A percentile compares a stretch with the other conserved stretches of the same genome.
These are phyloP conservation scores for Ovis canadensis DNA, from an alignment of 2,113 vertebrate genomes.

Conservation along the genomic window DNA sequence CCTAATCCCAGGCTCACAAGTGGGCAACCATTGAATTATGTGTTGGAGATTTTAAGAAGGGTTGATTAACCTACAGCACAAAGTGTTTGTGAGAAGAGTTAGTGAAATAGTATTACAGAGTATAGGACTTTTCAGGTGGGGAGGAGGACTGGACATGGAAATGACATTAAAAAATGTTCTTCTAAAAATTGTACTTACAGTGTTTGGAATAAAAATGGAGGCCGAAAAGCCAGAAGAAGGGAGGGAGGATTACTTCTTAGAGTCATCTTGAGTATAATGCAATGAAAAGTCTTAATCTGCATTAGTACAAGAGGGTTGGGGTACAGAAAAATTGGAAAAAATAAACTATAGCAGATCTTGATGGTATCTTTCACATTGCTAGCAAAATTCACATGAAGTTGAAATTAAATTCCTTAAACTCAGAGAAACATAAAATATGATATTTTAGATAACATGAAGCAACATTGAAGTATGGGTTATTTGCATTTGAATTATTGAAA, in stretches of 20 bases:
- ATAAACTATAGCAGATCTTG: neutral
- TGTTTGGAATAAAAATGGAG: neutral
- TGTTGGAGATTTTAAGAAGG: neutral
- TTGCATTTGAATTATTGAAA: neutral
- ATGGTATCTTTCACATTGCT: neutral
- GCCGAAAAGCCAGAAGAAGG: neutral
- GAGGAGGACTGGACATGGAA: neutral
- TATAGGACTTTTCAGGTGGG: neutral
- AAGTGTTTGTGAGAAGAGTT: neutral
- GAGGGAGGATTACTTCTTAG: neutral
- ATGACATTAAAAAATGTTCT: neutral
- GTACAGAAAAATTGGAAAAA: neutral
- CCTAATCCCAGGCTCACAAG: neutral
- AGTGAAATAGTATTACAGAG: neutral
- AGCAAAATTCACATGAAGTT: neutral
- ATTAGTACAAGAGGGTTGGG: neutral
- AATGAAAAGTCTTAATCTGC: neutral
- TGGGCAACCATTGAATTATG: neutral
- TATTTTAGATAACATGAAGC: neutral
- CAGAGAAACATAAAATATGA: neutral
- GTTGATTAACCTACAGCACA: neutral
- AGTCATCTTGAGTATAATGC: neutral
- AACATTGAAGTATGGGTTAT: neutral
- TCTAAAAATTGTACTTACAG: neutral
- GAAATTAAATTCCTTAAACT: neutral